phyloP scores from a whole-genome alignment of 2,797 vertebrate genomes.

The Nannoperca australis region DNA sequence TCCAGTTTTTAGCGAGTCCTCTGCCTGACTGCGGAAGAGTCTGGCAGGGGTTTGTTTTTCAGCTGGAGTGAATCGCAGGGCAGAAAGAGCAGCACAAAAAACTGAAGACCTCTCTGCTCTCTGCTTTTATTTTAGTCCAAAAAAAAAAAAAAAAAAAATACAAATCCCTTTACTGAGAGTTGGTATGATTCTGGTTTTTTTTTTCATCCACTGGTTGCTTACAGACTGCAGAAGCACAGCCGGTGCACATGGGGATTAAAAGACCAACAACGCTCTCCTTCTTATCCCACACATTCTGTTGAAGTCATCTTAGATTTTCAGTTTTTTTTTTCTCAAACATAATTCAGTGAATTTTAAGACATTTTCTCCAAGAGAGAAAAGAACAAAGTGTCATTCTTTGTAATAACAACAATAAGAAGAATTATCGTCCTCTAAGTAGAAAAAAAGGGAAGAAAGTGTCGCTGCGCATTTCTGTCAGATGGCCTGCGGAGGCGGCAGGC shows the following conservation, averaged over 20 bases:
- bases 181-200: conserved; percentile 66
- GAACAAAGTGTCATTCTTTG: conserved; percentile 73
- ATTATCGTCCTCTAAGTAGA: conserved; percentile 75
- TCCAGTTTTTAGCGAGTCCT: conserved; percentile 62
- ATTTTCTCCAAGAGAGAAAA: conserved; percentile 80
- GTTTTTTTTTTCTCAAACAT: conserved; percentile 55
- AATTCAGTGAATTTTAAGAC: conserved; percentile 81
- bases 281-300: conserved; percentile 81
- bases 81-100: conserved; percentile 66
- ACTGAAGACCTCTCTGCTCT: conserved; percentile 65
- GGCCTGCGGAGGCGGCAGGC: conserved; percentile 78
- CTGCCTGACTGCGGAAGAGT: conserved; percentile 45
- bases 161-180: conserved; percentile 78
- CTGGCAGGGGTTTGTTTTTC: conserved; percentile 45
- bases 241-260: conserved; percentile 88
- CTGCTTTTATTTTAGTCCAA: conserved; percentile 70
- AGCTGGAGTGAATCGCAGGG: conserved; percentile 57
- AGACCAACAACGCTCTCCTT: conserved; percentile 62
- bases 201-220: conserved; percentile 87
- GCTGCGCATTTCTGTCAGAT: conserved; percentile 84
- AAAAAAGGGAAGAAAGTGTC: conserved; percentile 89
- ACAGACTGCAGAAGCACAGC: conserved; percentile 87
- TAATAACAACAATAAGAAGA: conserved; percentile 73
- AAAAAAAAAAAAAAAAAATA: conserved; percentile 67
- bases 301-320: conserved; percentile 76